Evolutionary conservation across 2,113 vertebrate genomes (phyloP).

Genomic region (Zosterops japonicus): DNA sequence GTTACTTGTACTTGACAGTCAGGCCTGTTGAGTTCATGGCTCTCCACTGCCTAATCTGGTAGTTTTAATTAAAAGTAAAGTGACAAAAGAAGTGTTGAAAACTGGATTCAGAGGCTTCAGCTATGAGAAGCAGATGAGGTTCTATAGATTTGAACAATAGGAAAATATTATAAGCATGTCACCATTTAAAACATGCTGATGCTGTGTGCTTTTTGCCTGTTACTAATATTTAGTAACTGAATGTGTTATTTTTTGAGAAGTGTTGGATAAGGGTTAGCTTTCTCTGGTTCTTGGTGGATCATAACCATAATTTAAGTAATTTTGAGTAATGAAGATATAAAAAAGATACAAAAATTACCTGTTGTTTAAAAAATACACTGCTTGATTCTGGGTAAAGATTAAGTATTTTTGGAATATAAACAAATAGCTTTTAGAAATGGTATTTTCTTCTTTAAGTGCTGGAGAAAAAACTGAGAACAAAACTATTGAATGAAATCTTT

Average conservation of each 20-base stretch:
- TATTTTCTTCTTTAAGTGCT: background rate
- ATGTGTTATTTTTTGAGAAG: background rate
- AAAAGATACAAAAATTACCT: background rate
- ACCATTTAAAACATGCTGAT: background rate
- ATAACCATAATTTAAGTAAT: background rate
- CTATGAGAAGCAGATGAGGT: background rate
- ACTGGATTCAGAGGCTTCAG: background rate
- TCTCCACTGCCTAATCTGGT: background rate
- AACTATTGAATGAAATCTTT: background rate
- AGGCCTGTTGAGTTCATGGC: background rate
- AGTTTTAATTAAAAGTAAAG: background rate
- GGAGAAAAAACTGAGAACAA: background rate
- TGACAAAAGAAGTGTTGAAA: background rate
- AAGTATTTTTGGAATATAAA: background rate
- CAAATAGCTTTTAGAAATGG: background rate
- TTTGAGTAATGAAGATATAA: background rate
- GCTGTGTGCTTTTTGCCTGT: background rate
- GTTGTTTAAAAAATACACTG: background rate
- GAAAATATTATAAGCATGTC: background rate
- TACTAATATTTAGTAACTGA: background rate
- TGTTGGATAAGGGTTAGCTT: background rate
- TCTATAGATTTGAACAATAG: background rate
- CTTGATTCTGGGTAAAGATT: background rate
- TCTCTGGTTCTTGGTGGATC: background rate
- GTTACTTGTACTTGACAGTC: background rate